Conservation (phyloP, 2,797 vertebrate species). For the Anas capensis region DNA sequence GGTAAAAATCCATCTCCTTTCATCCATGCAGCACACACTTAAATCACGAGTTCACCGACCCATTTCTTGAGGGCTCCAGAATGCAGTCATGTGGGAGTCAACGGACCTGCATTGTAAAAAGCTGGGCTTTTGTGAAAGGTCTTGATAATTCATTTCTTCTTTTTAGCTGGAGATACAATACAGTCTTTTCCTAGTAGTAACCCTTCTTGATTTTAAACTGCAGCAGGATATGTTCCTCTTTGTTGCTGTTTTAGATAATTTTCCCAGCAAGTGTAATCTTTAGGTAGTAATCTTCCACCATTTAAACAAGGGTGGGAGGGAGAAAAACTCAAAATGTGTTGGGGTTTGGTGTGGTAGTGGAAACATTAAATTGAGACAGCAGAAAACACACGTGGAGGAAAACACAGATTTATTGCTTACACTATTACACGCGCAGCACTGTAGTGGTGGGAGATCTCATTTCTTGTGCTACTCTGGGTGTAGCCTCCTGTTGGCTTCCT, state of each 20-base stretch:
- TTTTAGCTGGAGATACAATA: neutral
- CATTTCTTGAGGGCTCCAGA: neutral
- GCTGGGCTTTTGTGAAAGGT: neutral
- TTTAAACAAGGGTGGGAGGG: neutral
- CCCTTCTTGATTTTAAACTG: neutral
- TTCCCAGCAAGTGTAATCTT: neutral
- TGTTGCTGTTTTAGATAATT: neutral
- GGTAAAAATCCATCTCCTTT: neutral
- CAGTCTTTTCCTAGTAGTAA: neutral
- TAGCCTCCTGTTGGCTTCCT: neutral
- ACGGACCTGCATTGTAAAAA: neutral
- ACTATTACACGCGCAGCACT: rapidly evolving
- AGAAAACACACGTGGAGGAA: neutral
- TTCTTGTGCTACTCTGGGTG: neutral
- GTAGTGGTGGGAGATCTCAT: neutral
- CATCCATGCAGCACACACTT: neutral
- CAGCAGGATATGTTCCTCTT: neutral
- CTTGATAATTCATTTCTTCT: neutral
- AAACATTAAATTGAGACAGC: neutral
- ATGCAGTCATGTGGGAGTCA: neutral
- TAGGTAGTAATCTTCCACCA: neutral
- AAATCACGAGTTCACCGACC: neutral
- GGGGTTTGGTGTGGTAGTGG: neutral
- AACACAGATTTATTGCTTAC: neutral
- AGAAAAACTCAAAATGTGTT: rapidly evolving